A percentile compares a stretch with the other conserved stretches of the same genome.
Conservation (phyloP, 35 echinoderm and acorn worm species). For the Amphiura filiformis region DNA sequence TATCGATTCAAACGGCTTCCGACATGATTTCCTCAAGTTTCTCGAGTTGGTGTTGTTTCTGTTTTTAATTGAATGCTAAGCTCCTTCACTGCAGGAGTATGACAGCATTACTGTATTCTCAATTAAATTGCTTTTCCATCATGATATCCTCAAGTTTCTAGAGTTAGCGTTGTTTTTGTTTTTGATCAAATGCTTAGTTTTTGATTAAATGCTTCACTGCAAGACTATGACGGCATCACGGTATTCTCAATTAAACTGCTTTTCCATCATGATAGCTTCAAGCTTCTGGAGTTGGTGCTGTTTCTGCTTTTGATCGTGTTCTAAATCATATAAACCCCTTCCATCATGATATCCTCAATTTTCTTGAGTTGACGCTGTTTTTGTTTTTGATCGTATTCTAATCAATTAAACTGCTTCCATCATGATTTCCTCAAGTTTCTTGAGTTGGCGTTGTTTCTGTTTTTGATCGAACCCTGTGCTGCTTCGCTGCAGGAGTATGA, state of each 20-base stretch:
- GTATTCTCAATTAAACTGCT: too few species aligned
- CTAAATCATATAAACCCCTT: conserved; percentile 64
- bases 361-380: conserved; percentile 62
- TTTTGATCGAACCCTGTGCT: conserved; percentile 74
- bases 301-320: conserved; percentile 61
- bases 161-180: too few species aligned
- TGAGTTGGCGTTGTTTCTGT: conserved; percentile 46
- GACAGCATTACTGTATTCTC: too few species aligned
- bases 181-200: too few species aligned
- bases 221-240: conserved; percentile 71
- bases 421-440: conserved; percentile 94
- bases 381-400: conserved; percentile 62
- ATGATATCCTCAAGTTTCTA: too few species aligned
- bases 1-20: conserved; percentile 90
- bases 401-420: conserved; percentile 70
- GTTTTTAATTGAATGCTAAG: too few species aligned
- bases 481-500: conserved; percentile 81
- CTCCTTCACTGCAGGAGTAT: too few species aligned
- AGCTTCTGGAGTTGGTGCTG: conserved; percentile 69
- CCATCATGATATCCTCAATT: conserved; percentile 90
- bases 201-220: conserved; percentile 76
- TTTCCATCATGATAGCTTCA: conserved; percentile 92
- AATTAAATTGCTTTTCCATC: too few species aligned
- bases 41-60: too few species aligned
- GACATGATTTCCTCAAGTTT: conserved; percentile 93